Conservation (phyloP, 2,888 invertebrate genomes). For the Drosophila aldrichi region DNA sequence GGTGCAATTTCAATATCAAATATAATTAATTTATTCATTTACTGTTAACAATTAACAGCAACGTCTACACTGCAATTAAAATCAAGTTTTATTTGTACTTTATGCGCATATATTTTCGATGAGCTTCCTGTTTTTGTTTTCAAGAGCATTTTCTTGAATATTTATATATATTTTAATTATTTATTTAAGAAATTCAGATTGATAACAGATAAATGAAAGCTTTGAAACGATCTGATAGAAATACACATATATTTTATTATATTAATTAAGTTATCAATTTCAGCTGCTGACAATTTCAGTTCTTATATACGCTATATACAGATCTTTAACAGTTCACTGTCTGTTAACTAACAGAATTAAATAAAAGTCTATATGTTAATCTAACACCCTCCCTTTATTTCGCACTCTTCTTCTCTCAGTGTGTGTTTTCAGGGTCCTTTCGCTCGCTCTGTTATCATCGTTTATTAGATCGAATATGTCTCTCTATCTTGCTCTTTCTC, state of each 20-base stretch:
- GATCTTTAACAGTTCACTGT: not conserved
- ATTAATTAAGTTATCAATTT: not conserved
- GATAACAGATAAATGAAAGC: not conserved
- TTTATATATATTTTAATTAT: not conserved
- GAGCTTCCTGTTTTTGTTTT: slow-evolving; percentile 10
- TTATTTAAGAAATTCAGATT: no score
- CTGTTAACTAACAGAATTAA: slow-evolving; percentile 2
- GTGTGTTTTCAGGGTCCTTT: no score
- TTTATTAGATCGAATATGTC: no score
- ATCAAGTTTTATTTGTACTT: not conserved
- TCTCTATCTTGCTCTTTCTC: no score
- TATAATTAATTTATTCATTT: slow-evolving; percentile 1
- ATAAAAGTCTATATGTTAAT: not conserved
- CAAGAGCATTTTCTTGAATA: not conserved
- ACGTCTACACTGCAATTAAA: slow-evolving; percentile 4
- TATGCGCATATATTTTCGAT: not conserved
- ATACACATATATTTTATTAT: not conserved
- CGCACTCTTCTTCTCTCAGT: no score
- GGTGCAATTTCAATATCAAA: not conserved
- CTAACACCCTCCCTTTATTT: no score
- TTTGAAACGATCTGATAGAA: not conserved
- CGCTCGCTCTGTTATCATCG: not conserved
- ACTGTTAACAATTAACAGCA: slow-evolving; percentile 13
- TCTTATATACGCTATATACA: not conserved
- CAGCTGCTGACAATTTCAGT: no score